These are phyloP conservation scores for Pseudococcus longispinus DNA, from an alignment of 2,888 invertebrate species.

Conservation along the genomic window DNA sequence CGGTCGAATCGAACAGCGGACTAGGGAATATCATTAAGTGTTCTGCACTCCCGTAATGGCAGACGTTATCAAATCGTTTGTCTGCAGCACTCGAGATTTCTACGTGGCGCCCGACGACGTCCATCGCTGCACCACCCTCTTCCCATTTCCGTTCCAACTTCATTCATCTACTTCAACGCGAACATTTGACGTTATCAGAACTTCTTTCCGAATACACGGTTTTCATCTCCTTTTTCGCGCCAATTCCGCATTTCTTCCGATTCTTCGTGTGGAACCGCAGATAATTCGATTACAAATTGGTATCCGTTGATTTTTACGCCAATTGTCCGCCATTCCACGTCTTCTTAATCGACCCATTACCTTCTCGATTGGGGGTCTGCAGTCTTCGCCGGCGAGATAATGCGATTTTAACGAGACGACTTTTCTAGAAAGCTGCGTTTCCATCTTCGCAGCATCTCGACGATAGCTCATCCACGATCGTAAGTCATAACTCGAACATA, in stretches of 20 bases:
- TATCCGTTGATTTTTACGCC: background rate
- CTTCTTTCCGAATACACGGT: background rate
- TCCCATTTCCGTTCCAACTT: background rate
- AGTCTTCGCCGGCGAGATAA: background rate
- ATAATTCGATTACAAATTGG: background rate
- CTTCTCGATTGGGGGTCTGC: background rate
- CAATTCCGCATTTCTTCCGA: background rate
- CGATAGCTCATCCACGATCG: background rate
- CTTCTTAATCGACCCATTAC: background rate
- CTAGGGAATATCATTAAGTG: too few species aligned
- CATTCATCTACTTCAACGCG: background rate
- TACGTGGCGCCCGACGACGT: background rate
- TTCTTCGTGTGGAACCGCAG: too few species aligned
- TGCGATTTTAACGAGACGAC: too few species aligned
- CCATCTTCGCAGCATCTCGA: background rate
- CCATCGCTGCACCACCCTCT: background rate
- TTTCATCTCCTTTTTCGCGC: background rate
- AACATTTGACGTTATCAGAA: background rate
- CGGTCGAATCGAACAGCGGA: background rate
- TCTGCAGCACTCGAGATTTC: background rate
- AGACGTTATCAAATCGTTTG: conserved; percentile 19
- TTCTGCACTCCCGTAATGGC: too few species aligned
- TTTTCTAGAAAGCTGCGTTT: too few species aligned
- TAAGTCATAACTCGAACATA: background rate
- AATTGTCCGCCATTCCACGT: too few species aligned